Evolutionary conservation across 2,113 vertebrate species (phyloP).

Genomic region (Cynopterus brachyotis): DNA sequence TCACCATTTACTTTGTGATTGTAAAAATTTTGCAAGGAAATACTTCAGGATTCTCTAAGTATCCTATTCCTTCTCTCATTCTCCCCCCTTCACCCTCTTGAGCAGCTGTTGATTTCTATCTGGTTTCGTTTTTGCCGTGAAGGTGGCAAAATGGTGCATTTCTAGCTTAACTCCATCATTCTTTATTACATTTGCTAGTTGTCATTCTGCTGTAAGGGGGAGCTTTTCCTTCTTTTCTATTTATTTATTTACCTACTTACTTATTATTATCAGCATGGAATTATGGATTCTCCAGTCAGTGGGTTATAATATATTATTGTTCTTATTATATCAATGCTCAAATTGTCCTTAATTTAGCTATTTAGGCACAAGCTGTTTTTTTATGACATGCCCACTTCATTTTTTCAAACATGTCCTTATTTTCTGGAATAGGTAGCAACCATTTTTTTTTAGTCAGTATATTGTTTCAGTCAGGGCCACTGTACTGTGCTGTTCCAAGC

Average conservation of each 20-base stretch:
- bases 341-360: background rate
- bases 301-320: background rate
- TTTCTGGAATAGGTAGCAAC: background rate
- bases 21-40: background rate
- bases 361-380: background rate
- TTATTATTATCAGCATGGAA: background rate
- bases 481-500: background rate
- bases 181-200: background rate
- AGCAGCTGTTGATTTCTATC: background rate
- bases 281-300: background rate
- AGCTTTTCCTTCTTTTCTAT: background rate
- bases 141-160: background rate
- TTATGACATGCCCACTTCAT: background rate
- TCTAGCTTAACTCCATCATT: background rate
- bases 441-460: background rate
- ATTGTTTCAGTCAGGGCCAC: background rate
- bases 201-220: background rate
- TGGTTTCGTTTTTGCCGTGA: background rate
- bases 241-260: background rate
- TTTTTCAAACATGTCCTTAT: background rate
- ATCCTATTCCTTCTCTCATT: background rate
- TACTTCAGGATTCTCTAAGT: background rate
- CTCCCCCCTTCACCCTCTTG: fast-evolving
- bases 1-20: background rate
- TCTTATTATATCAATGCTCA: background rate